Conservation (phyloP, 2,113 vertebrate species). For the Jaculus jaculus region DNA sequence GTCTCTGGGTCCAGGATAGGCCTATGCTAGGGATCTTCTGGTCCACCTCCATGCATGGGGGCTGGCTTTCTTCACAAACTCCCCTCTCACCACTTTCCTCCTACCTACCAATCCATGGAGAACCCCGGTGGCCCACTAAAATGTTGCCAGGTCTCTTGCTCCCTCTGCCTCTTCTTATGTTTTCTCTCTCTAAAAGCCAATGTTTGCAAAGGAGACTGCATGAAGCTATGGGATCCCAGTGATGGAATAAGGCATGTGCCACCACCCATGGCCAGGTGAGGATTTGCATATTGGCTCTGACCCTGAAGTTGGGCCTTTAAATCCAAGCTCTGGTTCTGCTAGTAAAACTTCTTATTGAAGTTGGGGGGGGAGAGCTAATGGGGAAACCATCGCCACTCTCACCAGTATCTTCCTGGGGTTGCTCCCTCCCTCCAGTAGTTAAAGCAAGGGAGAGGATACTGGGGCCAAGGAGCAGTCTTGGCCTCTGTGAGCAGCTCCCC, state of each 20-base stretch:
- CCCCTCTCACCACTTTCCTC: rapidly evolving
- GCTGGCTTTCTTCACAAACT: rapidly evolving
- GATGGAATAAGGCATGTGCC: neutral
- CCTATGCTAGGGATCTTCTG: neutral
- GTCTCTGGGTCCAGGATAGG: neutral
- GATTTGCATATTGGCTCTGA: neutral
- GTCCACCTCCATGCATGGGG: rapidly evolving
- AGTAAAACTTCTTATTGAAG: too few species aligned
- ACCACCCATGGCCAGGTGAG: neutral
- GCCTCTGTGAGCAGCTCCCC: neutral
- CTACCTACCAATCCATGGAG: rapidly evolving
- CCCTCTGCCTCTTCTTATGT: neutral
- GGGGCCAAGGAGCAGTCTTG: too few species aligned
- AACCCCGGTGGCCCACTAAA: neutral
- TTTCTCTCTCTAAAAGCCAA: neutral
- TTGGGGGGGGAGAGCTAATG: rapidly evolving
- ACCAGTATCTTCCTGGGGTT: rapidly evolving
- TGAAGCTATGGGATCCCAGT: neutral
- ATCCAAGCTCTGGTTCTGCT: neutral
- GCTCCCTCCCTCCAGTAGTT: too few species aligned
- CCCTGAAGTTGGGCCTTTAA: too few species aligned
- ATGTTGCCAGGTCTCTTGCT: too few species aligned
- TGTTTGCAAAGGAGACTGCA: neutral
- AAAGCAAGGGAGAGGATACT: neutral
- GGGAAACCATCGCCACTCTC: rapidly evolving